Percentiles rank a stretch among this genome's conserved stretches.
Conservation (phyloP, 2,113 vertebrate species). For the Megaleporinus macrocephalus region DNA sequence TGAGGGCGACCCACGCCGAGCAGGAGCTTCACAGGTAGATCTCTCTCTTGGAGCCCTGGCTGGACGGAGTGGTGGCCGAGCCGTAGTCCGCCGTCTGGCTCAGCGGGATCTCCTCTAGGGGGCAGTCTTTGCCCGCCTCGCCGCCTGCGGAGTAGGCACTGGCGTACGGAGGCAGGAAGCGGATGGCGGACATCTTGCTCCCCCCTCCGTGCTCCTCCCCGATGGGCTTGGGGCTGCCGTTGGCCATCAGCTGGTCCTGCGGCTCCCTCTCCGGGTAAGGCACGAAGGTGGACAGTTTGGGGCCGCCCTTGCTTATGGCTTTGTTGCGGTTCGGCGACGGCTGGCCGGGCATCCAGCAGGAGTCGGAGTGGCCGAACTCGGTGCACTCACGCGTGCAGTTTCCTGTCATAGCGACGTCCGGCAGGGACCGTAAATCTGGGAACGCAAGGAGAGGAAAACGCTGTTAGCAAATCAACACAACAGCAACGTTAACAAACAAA, state of each 20-base stretch:
- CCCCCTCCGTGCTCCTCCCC: conserved; percentile 86
- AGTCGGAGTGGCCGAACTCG: conserved; percentile 96
- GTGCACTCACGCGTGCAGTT: conserved; percentile 97
- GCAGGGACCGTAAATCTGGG: conserved; percentile 92
- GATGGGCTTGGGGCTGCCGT: conserved; percentile 91
- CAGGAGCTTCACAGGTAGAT: conserved; percentile 93
- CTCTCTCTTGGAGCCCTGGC: conserved; percentile 95
- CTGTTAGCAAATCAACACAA: background rate
- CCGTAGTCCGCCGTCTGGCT: conserved; percentile 86
- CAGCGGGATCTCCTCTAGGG: conserved; percentile 95
- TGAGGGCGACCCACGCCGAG: conserved; percentile 1
- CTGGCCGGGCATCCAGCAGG: conserved; percentile 99
- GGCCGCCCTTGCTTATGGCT: conserved; percentile 86
- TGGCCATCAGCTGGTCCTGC: conserved; percentile 88
- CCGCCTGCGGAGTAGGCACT: conserved; percentile 96
- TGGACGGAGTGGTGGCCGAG: conserved; percentile 83
- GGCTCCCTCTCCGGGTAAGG: conserved; percentile 98
- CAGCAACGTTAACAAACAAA: no score
- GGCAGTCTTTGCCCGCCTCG: conserved; percentile 92
- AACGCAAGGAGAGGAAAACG: background rate
- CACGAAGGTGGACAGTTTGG: conserved; percentile 99
- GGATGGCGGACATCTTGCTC: conserved; percentile 93
- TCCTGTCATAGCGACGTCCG: conserved; percentile 97
- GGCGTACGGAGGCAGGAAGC: conserved; percentile 94
- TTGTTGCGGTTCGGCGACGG: conserved; percentile 88